Evolutionary conservation across 2,797 vertebrate genomes (phyloP).

Genomic region (Sebastes flavidus): DNA sequence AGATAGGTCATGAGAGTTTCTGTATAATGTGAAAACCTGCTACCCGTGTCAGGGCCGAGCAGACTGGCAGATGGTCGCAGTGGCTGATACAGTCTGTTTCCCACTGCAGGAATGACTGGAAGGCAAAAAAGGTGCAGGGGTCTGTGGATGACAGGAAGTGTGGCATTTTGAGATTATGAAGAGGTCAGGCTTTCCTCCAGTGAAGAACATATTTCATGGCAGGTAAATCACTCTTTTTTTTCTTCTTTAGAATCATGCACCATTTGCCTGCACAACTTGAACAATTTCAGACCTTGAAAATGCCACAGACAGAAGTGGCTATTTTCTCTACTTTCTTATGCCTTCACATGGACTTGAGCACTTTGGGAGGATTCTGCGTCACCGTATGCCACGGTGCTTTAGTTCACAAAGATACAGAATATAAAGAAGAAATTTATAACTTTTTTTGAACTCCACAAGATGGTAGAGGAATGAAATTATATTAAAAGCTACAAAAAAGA

Average conservation of each 20-base stretch:
- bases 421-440: neutral
- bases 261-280: neutral
- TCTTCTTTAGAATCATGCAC: neutral
- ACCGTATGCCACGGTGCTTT: neutral
- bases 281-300: neutral
- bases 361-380: neutral
- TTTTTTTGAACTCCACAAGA: neutral
- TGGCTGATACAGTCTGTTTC: slow-evolving; percentile 35
- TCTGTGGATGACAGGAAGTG: slow-evolving; percentile 40
- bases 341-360: neutral
- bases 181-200: slow-evolving; percentile 14
- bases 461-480: neutral
- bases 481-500: neutral
- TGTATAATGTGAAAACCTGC: slow-evolving; percentile 28
- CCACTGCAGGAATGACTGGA: slow-evolving; percentile 14
- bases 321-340: neutral
- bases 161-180: slow-evolving; percentile 22
- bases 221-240: slow-evolving; percentile 7
- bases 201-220: neutral
- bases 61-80: slow-evolving; percentile 41
- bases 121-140: slow-evolving; percentile 33
- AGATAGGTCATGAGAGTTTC: neutral
- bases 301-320: neutral
- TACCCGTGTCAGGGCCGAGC: slow-evolving; percentile 1
- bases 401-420: neutral